Evolutionary conservation across 2,797 vertebrate genomes (phyloP).

Genomic region (Gymnothorax javanicus): DNA sequence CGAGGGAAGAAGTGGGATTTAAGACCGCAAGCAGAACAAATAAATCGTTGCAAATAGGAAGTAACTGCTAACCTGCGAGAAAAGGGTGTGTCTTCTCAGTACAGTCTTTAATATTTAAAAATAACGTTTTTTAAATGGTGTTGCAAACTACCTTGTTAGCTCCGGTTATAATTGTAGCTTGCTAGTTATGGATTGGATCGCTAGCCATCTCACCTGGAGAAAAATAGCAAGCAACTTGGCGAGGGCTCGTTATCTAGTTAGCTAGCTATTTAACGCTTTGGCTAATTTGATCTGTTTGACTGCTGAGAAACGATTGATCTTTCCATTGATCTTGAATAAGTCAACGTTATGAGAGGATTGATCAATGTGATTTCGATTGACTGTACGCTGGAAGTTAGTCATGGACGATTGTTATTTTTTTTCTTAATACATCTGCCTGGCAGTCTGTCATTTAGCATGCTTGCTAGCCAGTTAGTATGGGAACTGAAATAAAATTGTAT

Average conservation of each 20-base stretch:
- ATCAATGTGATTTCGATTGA: neutral
- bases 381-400: neutral
- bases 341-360: no score
- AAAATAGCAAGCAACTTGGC: constrained; percentile 15
- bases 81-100: constrained; percentile 58
- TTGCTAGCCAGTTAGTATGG: neutral
- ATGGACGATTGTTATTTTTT: neutral
- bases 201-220: constrained; percentile 51
- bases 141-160: constrained; percentile 4
- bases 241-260: constrained; percentile 1
- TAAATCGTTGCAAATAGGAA: constrained; percentile 59
- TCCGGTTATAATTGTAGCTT: constrained; percentile 27
- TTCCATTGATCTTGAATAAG: neutral
- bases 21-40: constrained; percentile 53
- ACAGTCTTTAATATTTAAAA: constrained; percentile 15
- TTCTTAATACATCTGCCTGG: neutral
- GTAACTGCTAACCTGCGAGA: constrained; percentile 44
- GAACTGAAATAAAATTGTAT: neutral
- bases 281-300: constrained; percentile 58
- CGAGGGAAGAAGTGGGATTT: constrained; percentile 66
- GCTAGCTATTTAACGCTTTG: constrained; percentile 25
- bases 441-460: no score
- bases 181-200: constrained; percentile 38
- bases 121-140: neutral
- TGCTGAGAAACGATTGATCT: neutral